Base-by-base conservation (phyloP, 1,140 invertebrate species). In the Drosophila mauritiana region DNA sequence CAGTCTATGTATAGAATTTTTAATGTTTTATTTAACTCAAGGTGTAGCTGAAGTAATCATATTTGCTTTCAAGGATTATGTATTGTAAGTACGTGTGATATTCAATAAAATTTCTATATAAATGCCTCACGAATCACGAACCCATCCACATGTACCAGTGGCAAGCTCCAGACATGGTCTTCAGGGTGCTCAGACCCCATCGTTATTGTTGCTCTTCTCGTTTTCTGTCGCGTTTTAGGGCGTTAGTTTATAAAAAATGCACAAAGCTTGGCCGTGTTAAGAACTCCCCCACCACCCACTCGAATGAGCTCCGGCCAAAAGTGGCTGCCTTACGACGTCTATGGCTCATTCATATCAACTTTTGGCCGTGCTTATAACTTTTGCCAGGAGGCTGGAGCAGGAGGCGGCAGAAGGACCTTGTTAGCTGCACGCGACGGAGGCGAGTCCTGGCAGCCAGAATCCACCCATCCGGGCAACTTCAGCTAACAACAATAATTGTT, bases 341-440 rank as follows among this genome's bases (percentile, higher is more conserved):
- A 86, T 88, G 83, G 82, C 84, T 88, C 84, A 89, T 88, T 89
- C 84, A 89, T 88, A 88, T 88, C 83, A 88, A 88, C 76, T 88
- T 88, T 88, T 77, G 80, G 80, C 73, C 85, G 73, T 88, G 84
- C 84, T 88, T 88, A 83, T 88, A 88, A 88, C 83, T 89, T 88
- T 51, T 73, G 75, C 56, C 76, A 51, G 43, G 34, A 46, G 48
- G 39, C 31, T 40, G 13, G 13, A 37, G 12, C 27, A 46, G 53
- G 31, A 57, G 58, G 52, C 27, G 49, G 59, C 63, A 22, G 22
- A 83, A 74, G 69, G 62, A 85, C 77, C 73, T 72, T 73, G 55
- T 73, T 85, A 69, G 78, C 82, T 78, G 78, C 82, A 81, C 79
- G 83, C 83, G 83, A 82, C 83, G 79, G 43, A 11, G 76, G 72